Evolutionary conservation across 2,113 vertebrate genomes (phyloP), one percentile per base, ranked within the genome.

Genomic region (Heliornis fulica): DNA sequence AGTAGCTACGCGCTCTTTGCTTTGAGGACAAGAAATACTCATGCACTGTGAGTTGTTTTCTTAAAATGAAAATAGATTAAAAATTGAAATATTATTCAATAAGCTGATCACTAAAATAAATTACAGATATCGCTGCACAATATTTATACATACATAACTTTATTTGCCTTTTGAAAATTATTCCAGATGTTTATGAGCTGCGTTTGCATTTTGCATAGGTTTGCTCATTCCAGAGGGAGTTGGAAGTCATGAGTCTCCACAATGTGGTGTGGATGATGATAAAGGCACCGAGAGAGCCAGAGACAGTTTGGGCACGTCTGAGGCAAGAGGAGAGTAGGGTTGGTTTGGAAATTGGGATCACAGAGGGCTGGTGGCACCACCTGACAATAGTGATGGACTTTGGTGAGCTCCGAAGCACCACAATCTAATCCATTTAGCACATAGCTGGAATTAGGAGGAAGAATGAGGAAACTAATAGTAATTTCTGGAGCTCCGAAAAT

Each of bases 41-140:
- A 2, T 0, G 0, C 8, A 2, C 29, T 17, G 17, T 1, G 10
- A 3, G 9, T 17, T 7, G 15, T 4, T 10, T 25, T n/a, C 45
- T n/a, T 21, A 1, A 15, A 77, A 74, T 20, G 4, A 66, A 65
- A 79, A 81, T 2, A 19, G 18, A 46, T 41, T 81, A 6, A 68
- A 14, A 88, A 57, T n/a, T 23, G 12, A 74, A 63, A 66, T 13
- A 57, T 53, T 26, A 54, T n/a, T 82, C 19, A 59, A 50, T 3
- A 36, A 56, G 22, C 46, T 26, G 7, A 29, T 34, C 16, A 18
- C 50, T 79, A 76, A 64, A 87, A 90, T 40, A 51, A 60, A 64
- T 86, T 76, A 50, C 54, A n/a, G 36, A 8, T 72, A 75, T 32
- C 7, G 2, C 11, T 34, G 57, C 18, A 13, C 45, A 22, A 22